Evolutionary conservation across 2,888 invertebrate genomes (phyloP).

Genomic region (Cyclophora punctaria): DNA sequence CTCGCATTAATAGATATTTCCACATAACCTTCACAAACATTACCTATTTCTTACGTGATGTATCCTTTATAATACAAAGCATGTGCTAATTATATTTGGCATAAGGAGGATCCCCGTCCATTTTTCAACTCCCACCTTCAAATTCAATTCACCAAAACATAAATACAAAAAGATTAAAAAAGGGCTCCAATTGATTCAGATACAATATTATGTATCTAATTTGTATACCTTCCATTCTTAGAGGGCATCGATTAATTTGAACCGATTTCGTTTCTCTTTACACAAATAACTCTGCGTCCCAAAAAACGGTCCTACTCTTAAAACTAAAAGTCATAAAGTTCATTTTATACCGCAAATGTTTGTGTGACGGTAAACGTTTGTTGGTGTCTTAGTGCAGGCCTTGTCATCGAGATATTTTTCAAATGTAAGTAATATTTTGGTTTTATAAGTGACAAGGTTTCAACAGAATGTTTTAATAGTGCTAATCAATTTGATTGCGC

Average conservation of each 20-base stretch:
- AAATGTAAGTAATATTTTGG: constrained; percentile 50
- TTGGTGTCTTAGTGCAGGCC: constrained; percentile 34
- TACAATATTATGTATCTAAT: constrained; percentile 63
- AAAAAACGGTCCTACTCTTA: constrained; percentile 10
- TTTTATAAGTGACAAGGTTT: constrained; percentile 57
- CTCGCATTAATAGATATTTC: too few relatives aligned
- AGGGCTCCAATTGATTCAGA: constrained; percentile 37
- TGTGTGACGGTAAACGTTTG: neutral
- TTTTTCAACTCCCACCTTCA: constrained; percentile 10
- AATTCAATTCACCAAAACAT: constrained; percentile 19
- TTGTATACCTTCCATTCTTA: constrained; percentile 56
- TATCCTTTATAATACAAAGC: too few relatives aligned
- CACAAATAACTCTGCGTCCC: constrained; percentile 9
- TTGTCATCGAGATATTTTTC: constrained; percentile 61
- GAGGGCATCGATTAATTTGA: constrained; percentile 58
- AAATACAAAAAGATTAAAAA: constrained; percentile 33
- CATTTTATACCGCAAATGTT: constrained; percentile 9
- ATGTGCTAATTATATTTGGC: too few relatives aligned
- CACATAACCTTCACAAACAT: too few relatives aligned
- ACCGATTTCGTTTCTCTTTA: constrained; percentile 49
- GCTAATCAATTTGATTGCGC: constrained; percentile 58
- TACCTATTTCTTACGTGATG: too few relatives aligned
- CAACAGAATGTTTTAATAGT: constrained; percentile 58
- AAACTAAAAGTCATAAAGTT: neutral
- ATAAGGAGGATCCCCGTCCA: too few relatives aligned